Percentiles rank a stretch among this genome's conserved stretches.
Evolutionary conservation across 1,140 invertebrate species (phyloP).

Genomic region (Neotoxoptera formosana): DNA sequence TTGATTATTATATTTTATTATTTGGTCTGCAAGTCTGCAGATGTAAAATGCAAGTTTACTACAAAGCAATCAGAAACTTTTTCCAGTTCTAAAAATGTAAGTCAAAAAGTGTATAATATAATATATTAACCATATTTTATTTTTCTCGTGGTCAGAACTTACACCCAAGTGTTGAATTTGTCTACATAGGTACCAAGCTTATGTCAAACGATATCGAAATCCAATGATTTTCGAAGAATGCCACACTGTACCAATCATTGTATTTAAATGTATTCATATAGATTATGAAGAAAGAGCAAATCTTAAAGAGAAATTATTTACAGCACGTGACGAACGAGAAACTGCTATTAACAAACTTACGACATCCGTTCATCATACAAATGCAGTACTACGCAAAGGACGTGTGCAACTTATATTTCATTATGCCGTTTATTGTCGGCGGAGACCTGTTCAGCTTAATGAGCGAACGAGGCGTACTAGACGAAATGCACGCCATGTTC

Average conservation of each 20-base stretch:
- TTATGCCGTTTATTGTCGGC: slow-evolving; percentile 81
- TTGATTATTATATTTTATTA: too few species aligned
- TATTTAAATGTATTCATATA: neutral
- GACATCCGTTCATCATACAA: slow-evolving; percentile 84
- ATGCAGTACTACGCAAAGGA: slow-evolving; percentile 87
- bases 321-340: slow-evolving; percentile 88
- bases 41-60: too few species aligned
- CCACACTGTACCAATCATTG: neutral
- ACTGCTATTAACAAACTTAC: slow-evolving; percentile 78
- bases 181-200: too few species aligned
- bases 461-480: slow-evolving; percentile 66
- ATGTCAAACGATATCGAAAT: too few species aligned
- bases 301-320: slow-evolving; percentile 86
- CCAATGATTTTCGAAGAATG: too few species aligned
- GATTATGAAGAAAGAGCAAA: slow-evolving; percentile 80
- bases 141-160: too few species aligned
- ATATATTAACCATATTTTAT: too few species aligned
- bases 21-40: too few species aligned
- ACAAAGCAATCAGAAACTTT: too few species aligned
- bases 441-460: slow-evolving; percentile 86
- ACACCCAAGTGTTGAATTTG: too few species aligned
- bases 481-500: slow-evolving; percentile 65
- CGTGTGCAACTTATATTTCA: slow-evolving; percentile 82
- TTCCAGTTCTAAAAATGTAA: too few species aligned
- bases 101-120: too few species aligned